Base-by-base conservation (phyloP, 2,113 vertebrate species). In the Xenus cinereus region DNA sequence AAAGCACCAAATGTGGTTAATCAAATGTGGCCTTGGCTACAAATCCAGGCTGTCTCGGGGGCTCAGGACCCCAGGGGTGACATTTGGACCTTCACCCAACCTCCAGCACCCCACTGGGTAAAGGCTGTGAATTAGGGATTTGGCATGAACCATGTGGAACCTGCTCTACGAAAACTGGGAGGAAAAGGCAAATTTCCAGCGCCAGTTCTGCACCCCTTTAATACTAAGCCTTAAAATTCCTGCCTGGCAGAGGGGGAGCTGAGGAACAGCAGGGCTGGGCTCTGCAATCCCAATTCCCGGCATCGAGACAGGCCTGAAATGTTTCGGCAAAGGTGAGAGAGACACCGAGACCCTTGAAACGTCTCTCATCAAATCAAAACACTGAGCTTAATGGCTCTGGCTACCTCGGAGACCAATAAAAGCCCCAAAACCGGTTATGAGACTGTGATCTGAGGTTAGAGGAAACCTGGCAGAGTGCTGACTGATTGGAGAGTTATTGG, bases 321-420 rank as follows among this genome's bases (percentile, higher is more conserved):
- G 46, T 95, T 97, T 94, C 93, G 93, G 87, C 72, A 95, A 96
- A 97, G 97, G 96, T 96, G 94, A 94, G 90, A 84, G 95, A 71
- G 88, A 91, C 43, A 54, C 53, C 5, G 87, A 97, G 86, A 82
- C 74, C 91, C 73, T n/a, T 27, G 79, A 81, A 97, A 96, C 15
- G 56, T 89, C 93, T 92, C 95, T 95, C 93, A 95, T 93, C 93
- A 94, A 94, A 97, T 94, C 60, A 90, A 92, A 96, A 89, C 95
- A 79, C 93, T 32, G 92, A 96, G 90, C 96, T 97, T 89, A 97
- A 97, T 93, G 89, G 96, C 91, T 97, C 74, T 20, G 87, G 89
- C 91, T 96, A 96, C 96, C 95, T 97, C 53, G 2, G 95, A 97
- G 96, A 97, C 78, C 96, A 97, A 97, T 97, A 96, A 97, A 96